Conservation (phyloP, 2,888 invertebrate species). For the Hyalella azteca region DNA sequence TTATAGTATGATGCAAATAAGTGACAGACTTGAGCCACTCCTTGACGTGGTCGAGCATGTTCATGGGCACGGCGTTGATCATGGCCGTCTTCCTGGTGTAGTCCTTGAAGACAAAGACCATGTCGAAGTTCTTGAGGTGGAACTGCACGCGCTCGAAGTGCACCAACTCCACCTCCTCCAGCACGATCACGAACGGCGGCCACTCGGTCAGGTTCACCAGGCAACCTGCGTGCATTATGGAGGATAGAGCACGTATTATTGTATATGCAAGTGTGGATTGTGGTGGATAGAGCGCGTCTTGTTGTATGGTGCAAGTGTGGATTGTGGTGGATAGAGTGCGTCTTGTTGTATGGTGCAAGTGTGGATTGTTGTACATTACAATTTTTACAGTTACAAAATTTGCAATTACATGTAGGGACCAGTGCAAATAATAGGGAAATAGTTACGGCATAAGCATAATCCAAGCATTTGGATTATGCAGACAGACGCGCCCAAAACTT, state of each 20-base stretch:
- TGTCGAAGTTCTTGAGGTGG: slow-evolving; percentile 98
- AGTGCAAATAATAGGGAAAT: too few species aligned
- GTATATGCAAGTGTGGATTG: background rate
- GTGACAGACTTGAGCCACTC: slow-evolving; percentile 93
- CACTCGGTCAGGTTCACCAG: slow-evolving; percentile 56
- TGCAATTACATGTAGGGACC: too few species aligned
- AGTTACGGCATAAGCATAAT: too few species aligned
- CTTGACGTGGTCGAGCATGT: slow-evolving; percentile 98
- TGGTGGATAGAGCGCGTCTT: background rate
- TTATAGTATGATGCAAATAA: background rate
- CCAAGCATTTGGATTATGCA: too few species aligned
- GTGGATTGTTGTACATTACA: background rate
- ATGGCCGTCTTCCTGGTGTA: slow-evolving; percentile 91
- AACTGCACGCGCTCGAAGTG: slow-evolving; percentile 99
- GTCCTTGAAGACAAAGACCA: slow-evolving; percentile 99
- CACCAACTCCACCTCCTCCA: slow-evolving; percentile 96
- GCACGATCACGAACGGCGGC: slow-evolving; percentile 97
- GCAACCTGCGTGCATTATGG: slow-evolving; percentile 42
- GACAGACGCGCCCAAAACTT: too few species aligned
- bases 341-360: background rate
- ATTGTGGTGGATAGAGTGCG: background rate
- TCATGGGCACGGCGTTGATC: slow-evolving; percentile 99
- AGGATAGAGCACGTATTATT: too few species aligned
- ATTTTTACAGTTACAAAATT: too few species aligned
- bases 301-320: background rate